These are phyloP conservation scores for Habropoda laboriosa DNA, from an alignment of 1,140 invertebrate genomes.

Conservation along the genomic window DNA sequence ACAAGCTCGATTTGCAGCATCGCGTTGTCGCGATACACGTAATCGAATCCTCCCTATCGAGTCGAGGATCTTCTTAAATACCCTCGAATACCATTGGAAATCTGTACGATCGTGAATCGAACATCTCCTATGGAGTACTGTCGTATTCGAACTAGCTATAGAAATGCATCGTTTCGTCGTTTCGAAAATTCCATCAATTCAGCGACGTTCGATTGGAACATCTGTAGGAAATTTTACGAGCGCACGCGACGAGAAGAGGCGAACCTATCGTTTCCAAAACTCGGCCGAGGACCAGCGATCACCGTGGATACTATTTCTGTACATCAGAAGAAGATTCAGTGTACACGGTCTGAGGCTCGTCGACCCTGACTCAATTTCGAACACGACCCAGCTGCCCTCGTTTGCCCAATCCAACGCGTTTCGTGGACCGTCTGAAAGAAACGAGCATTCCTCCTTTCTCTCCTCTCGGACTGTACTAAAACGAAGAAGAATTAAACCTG, in stretches of 20 bases:
- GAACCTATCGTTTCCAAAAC: constrained; percentile 49
- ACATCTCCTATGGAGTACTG: too few relatives aligned
- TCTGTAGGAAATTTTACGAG: neutral
- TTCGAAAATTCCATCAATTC: too few relatives aligned
- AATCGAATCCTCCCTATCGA: too few relatives aligned
- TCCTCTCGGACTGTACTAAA: too few relatives aligned
- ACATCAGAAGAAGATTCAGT: constrained; percentile 57
- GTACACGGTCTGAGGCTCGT: constrained; percentile 51
- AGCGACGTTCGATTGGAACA: too few relatives aligned
- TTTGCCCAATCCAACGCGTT: constrained; percentile 63
- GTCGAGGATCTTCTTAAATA: too few relatives aligned
- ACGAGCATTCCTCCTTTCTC: constrained; percentile 23
- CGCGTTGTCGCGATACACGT: too few relatives aligned
- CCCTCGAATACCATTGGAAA: too few relatives aligned
- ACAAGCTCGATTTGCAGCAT: neutral
- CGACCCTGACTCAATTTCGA: constrained; percentile 76
- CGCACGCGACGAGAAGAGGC: too few relatives aligned
- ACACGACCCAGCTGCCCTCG: constrained; percentile 64
- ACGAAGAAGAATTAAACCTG: neutral
- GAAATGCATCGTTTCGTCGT: too few relatives aligned
- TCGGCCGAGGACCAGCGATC: constrained; percentile 58
- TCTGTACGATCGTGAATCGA: too few relatives aligned
- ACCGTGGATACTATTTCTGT: constrained; percentile 62
- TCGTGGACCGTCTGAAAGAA: constrained; percentile 46
- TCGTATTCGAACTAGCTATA: too few relatives aligned